phyloP scores from a whole-genome alignment of 2,113 vertebrate genomes.

The Sclerurus mexicanus region DNA sequence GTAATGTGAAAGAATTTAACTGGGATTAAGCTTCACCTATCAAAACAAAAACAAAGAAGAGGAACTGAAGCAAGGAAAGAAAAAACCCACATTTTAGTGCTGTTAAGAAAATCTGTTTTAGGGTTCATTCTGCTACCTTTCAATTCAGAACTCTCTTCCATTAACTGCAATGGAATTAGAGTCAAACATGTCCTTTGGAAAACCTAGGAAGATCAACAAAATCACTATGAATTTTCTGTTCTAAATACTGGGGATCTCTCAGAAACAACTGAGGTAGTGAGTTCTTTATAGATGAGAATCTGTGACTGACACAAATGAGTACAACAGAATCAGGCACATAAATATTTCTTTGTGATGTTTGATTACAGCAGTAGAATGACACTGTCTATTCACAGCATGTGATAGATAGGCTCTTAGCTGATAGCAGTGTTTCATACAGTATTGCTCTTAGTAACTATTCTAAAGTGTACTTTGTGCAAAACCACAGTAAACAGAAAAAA shows the following conservation, averaged over 20 bases:
- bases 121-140: background rate
- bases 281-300: background rate
- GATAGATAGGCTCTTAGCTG: background rate
- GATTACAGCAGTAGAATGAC: background rate
- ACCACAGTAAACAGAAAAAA: background rate
- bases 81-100: background rate
- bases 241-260: background rate
- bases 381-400: background rate
- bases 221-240: background rate
- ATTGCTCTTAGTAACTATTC: background rate
- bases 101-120: background rate
- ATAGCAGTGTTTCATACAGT: background rate
- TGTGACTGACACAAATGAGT: background rate
- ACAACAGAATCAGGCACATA: background rate
- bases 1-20: background rate
- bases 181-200: background rate
- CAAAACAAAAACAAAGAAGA: background rate
- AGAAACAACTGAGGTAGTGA: background rate
- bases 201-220: background rate
- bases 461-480: background rate
- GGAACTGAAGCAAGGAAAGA: background rate
- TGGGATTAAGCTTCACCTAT: background rate
- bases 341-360: background rate
- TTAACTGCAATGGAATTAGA: background rate
- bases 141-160: background rate